Base-by-base conservation (phyloP, 2,113 vertebrate genomes). In the Zapus hudsonius region DNA sequence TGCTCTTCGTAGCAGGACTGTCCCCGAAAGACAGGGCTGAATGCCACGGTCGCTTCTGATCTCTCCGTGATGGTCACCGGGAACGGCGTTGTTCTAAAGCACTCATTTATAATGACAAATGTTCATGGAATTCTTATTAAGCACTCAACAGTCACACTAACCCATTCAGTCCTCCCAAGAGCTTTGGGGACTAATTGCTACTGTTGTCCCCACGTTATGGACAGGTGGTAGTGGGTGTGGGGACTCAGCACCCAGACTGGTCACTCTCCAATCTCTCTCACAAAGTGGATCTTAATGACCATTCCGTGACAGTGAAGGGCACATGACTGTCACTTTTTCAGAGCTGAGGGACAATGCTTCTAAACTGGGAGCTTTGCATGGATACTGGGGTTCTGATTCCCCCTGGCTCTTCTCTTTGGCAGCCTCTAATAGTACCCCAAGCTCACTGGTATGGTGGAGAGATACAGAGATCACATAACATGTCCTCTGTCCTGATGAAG, bases 71-170 rank as follows among this genome's bases (percentile, higher is more conserved):
- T 38, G 23, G 78, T 29, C 8, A 73, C 91, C 75, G n/a, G 22
- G 25, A 72, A 44, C 33, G 59, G 82, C n/a, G 78, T 0, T 55
- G n/a, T 87, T 73, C 67, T 76, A 67, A 40, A 66, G 59, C 36
- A 33, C 40, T 79, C 87, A 85, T 80, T 73, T 90, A 69, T 67
- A 95, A 81, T 16, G 52, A 15, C 25, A 93, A 85, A 86, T 13
- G 61, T 44, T 90, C 52, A 87, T 22, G 72, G 23, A 87, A 81
- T 87, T 67, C 63, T 96, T 85, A 90, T 23, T 75, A 69, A 19
- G 11, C 80, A 33, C 19, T 5, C 47, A 92, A 38, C 6, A 87
- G 22, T 84, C 57, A 23, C 11, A 78, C 31, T 59, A 79, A 95
- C 20, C 67, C 17, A 84, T 57, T 84, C 80, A 90, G 82, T 85